Base-by-base conservation (phyloP, 2,888 invertebrate genomes). In the Nemoura dubitans region DNA sequence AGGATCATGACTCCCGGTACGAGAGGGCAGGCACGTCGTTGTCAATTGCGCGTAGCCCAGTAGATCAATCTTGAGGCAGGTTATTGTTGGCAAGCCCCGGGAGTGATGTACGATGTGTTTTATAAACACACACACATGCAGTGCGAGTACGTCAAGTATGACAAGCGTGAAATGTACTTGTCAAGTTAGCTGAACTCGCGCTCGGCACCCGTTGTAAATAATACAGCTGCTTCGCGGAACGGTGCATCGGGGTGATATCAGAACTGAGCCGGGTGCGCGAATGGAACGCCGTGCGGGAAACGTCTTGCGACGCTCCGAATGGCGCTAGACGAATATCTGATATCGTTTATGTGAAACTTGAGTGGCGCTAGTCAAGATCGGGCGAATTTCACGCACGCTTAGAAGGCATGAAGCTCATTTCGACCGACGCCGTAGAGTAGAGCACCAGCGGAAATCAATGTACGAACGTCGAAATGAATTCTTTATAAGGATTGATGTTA, bases 41-140 rank as follows among this genome's bases (percentile, higher is more conserved):
- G 59, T 59, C 59, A 21, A 59, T 59, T 26, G 78, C 78, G n/a
- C 78, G 78, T 26, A 26, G 78, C 10, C 16, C 78, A 78, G 25
- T 28, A 21, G 78, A 59, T 78, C 78, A 28, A 78, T 78, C 78
- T 78, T 78, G 78, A 78, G 78, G 78, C 78, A 78, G 78, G 78
- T 78, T 28, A 28, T 28, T 26, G 78, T 78, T 78, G 78, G 78
- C 78, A 26, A 10, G 78, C 26, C 16, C 25, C 28, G 27, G 21
- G 78, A 78, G 27, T 78, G 78, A 78, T 78, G 78, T 26, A 78
- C 25, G 78, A 28, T 28, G 78, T 78, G 78, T 78, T 78, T 78
- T 28, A 78, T 28, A 21, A 10, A 59, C 59, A 21, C 59, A 59
- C 36, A 36, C 59, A 21, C 59, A 36, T 36, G 76, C 76, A 5